phyloP scores from a whole-genome alignment of 2,888 invertebrate species.

The Allacma fusca region DNA sequence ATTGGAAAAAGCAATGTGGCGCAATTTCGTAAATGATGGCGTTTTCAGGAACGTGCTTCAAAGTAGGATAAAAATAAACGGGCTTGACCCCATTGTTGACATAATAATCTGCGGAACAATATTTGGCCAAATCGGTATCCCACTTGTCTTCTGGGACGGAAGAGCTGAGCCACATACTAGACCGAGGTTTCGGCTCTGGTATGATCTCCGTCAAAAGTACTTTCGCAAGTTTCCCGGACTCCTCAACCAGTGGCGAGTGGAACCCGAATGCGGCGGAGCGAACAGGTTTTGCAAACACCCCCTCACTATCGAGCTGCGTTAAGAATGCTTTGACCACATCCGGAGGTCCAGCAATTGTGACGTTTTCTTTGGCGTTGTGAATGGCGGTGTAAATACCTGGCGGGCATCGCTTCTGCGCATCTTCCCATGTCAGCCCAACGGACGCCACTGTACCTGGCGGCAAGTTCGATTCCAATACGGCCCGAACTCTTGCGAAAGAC shows the following conservation, averaged over 20 bases:
- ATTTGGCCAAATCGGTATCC: conserved; percentile 69
- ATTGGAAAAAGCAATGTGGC: conserved; percentile 66
- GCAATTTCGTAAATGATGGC: conserved; percentile 67
- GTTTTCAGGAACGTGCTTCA: conserved; percentile 67
- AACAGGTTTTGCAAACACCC: conserved; percentile 84
- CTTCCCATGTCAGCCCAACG: conserved; percentile 84
- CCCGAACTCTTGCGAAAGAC: conserved; percentile 72
- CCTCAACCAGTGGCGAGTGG: conserved; percentile 88
- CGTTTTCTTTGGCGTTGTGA: conserved; percentile 92
- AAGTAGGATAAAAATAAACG: conserved; percentile 68
- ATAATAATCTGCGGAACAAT: conserved; percentile 67
- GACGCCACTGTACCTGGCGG: conserved; percentile 86
- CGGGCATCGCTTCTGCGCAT: conserved; percentile 77
- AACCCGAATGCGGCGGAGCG: conserved; percentile 88
- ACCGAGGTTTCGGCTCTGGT: conserved; percentile 66
- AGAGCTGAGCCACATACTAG: conserved; percentile 68
- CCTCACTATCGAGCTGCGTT: conserved; percentile 73
- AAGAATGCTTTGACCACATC: conserved; percentile 75
- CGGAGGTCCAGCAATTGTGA: conserved; percentile 89
- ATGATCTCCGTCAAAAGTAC: conserved; percentile 72
- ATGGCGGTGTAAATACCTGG: conserved; percentile 85
- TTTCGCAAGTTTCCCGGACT: conserved; percentile 79
- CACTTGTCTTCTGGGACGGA: conserved; percentile 67
- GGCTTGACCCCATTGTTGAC: conserved; percentile 68
- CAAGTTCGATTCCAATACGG: conserved; percentile 75